Conservation (phyloP, 2,113 vertebrate genomes). For the Galeopterus variegatus region DNA sequence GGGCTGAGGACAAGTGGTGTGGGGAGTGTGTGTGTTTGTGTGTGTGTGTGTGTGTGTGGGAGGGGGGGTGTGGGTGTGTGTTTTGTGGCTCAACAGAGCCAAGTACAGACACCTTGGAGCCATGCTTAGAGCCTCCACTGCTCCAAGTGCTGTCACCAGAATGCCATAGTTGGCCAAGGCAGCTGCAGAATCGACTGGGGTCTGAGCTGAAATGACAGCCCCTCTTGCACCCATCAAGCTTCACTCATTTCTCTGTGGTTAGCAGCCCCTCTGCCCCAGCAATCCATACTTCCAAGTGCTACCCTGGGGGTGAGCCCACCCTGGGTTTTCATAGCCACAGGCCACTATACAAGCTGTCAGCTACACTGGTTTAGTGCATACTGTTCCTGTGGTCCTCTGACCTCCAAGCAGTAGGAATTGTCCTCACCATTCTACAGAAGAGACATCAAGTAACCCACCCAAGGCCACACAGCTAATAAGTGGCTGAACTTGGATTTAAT, state of each 20-base stretch:
- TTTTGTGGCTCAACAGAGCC: not conserved
- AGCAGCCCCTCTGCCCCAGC: not conserved
- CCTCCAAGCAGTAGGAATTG: rapidly evolving
- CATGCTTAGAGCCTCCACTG: rapidly evolving
- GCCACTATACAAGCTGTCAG: not conserved
- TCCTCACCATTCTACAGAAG: not conserved
- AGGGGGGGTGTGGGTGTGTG: not conserved
- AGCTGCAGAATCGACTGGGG: not conserved
- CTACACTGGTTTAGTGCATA: rapidly evolving
- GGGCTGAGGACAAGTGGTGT: not conserved
- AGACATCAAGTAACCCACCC: not conserved
- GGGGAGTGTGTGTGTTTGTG: not conserved
- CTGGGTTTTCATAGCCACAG: not conserved
- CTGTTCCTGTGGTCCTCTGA: not conserved
- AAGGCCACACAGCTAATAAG: not conserved
- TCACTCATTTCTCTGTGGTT: not conserved
- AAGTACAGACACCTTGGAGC: not conserved
- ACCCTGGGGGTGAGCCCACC: not conserved
- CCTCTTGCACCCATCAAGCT: too few species aligned
- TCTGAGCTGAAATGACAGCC: not conserved
- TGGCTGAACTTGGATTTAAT: not conserved
- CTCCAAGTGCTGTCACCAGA: not conserved
- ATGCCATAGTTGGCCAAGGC: not conserved
- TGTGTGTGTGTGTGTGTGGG: not conserved
- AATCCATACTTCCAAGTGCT: not conserved